Evolutionary conservation across 2,113 vertebrate species (phyloP), one percentile per base, ranked within the genome.

Genomic region (Megalops atlanticus): DNA sequence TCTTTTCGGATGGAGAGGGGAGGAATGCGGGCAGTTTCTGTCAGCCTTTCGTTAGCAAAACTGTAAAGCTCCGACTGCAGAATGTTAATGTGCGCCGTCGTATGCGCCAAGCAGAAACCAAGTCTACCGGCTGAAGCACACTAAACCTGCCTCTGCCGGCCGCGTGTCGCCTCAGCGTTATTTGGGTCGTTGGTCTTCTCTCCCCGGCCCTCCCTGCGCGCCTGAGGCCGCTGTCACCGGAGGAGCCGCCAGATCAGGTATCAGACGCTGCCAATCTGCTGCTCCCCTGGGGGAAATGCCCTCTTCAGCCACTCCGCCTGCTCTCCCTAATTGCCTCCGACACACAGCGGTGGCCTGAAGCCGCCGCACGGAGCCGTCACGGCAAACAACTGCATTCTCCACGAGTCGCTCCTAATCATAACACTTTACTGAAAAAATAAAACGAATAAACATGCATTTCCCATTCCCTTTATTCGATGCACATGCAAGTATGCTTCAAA

Each of bases 1-100:
- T 81, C 81, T 39, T 41, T 81, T n/a, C 40, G 70, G 47, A 71
- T 12, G 33, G 74, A n/a, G 80, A 70, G 71, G 79, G 41, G 16
- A 38, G 18, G 27, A 58, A 77, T 16, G 43, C 64, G 27, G n/a
- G 14, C 76, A 49, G 72, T 81, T 82, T 84, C 43, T 69, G n/a
- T 71, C 40, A 74, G 33, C 76, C 79, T 43, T 24, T 74, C n/a
- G 27, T 39, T 35, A 82, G n/a, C n/a, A n/a, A n/a, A n/a, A n/a
- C n/a, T n/a, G n/a, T n/a, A n/a, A n/a, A n/a, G n/a, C n/a, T n/a
- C n/a, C n/a, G n/a, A n/a, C n/a, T n/a, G n/a, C 70, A 82, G 45
- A 27, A 68, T 69, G 64, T 8, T 49, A 49, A 49, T 49, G 45
- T 49, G 45, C 0, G 45, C 8, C 45, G 45, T 49, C 45, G n/a